A percentile compares a stretch with the other conserved stretches of the same genome.
phyloP scores from a whole-genome alignment of 2,888 invertebrate genomes.

The Aromia moschata region DNA sequence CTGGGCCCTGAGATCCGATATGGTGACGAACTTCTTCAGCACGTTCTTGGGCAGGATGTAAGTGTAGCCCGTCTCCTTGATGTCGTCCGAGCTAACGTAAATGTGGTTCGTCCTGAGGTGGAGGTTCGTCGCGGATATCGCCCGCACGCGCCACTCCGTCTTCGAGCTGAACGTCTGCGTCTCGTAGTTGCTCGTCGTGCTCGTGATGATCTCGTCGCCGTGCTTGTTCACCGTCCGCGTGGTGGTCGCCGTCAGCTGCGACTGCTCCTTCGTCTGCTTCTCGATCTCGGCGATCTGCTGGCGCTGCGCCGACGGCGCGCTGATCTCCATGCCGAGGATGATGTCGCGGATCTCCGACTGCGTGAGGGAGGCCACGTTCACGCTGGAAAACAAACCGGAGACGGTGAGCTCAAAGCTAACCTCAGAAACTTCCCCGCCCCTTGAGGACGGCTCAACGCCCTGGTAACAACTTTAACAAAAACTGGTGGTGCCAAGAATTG shows the following conservation, averaged over 20 bases:
- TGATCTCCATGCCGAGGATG: conserved; percentile 99
- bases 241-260: conserved; percentile 97
- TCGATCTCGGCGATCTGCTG: conserved; percentile 99
- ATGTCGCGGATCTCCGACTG: conserved; percentile 99
- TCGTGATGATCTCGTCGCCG: conserved; percentile 99
- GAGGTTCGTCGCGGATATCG: conserved; percentile 97
- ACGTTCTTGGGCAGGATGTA: conserved; percentile 95
- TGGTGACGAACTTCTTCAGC: conserved; percentile 98
- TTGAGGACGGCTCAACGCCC: too few relatives aligned
- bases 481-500: too few relatives aligned
- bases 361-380: conserved; percentile 97
- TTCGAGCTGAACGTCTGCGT: conserved; percentile 98
- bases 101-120: conserved; percentile 98
- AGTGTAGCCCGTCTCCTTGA: conserved; percentile 99
- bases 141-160: conserved; percentile 98
- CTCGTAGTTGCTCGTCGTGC: conserved; percentile 99
- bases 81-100: conserved; percentile 98
- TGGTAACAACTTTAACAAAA: too few relatives aligned
- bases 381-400: conserved; percentile 70
- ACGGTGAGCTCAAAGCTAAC: too few relatives aligned
- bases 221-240: conserved; percentile 99
- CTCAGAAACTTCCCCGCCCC: too few relatives aligned
- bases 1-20: conserved; percentile 96
- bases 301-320: conserved; percentile 97
- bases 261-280: conserved; percentile 99